A percentile compares a stretch with the other conserved stretches of the same genome.
Conservation (phyloP, 2,113 vertebrate species). For the Eulemur macaco region DNA sequence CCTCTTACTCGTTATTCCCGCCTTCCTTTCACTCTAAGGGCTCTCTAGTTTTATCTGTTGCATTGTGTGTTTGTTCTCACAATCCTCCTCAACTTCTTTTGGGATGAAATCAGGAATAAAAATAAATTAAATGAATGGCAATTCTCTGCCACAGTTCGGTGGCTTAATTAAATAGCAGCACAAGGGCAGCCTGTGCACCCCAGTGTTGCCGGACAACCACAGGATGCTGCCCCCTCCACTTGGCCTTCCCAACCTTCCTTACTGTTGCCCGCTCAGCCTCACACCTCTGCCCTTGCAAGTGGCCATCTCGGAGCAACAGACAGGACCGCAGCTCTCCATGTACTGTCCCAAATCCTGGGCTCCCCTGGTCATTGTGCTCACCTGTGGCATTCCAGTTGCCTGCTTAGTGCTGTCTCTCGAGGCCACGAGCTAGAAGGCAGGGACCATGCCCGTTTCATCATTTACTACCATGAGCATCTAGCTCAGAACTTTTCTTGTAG, state of each 20-base stretch:
- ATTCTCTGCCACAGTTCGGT: neutral
- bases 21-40: neutral
- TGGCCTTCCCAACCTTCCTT: neutral
- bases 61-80: neutral
- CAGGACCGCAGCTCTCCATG: neutral
- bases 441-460: neutral
- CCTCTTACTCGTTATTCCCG: neutral
- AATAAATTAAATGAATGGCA: constrained; percentile 24
- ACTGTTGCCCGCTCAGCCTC: neutral
- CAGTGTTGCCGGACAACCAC: neutral
- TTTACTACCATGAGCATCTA: neutral
- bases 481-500: neutral
- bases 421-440: neutral
- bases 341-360: neutral
- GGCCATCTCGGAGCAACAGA: neutral
- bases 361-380: neutral
- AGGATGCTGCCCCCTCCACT: neutral
- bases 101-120: neutral
- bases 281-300: neutral
- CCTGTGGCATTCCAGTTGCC: neutral
- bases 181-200: neutral
- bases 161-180: constrained; percentile 11
- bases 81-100: neutral
- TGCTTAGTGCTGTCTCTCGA: neutral
- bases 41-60: constrained; percentile 1